Percentiles rank a stretch among this genome's conserved stretches.
These are phyloP conservation scores for Pterostichus niger DNA, from an alignment of 2,888 invertebrate genomes.

Conservation along the genomic window DNA sequence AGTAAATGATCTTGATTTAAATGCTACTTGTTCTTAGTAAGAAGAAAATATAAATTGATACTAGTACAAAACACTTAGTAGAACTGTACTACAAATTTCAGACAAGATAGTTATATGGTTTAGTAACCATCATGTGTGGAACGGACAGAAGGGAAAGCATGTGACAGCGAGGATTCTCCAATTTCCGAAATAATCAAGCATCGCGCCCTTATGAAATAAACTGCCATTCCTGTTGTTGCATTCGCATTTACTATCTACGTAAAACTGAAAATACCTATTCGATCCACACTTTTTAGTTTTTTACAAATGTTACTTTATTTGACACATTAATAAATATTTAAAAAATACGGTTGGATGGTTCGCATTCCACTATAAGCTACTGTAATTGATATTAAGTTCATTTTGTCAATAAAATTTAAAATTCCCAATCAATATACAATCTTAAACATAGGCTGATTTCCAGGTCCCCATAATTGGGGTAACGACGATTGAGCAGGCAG, in stretches of 20 bases:
- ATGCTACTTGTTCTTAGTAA: neutral
- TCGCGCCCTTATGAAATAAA: conserved; percentile 55
- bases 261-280: no score
- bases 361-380: no score
- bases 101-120: neutral
- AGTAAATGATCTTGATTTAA: neutral
- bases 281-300: no score
- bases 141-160: neutral
- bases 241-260: no score
- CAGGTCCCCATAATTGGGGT: no score
- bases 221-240: conserved; percentile 29
- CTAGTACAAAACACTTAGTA: neutral
- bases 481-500: no score
- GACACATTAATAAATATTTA: no score
- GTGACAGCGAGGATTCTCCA: conserved; percentile 70
- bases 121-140: neutral
- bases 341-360: no score
- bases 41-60: no score
- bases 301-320: no score
- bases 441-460: neutral
- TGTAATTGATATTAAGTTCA: no score
- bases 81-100: conserved; percentile 63
- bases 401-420: no score
- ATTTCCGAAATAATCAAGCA: conserved; percentile 72
- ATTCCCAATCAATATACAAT: neutral